Evolutionary conservation across 2,888 invertebrate genomes (phyloP).

Genomic region (Hypolimnas misippus): DNA sequence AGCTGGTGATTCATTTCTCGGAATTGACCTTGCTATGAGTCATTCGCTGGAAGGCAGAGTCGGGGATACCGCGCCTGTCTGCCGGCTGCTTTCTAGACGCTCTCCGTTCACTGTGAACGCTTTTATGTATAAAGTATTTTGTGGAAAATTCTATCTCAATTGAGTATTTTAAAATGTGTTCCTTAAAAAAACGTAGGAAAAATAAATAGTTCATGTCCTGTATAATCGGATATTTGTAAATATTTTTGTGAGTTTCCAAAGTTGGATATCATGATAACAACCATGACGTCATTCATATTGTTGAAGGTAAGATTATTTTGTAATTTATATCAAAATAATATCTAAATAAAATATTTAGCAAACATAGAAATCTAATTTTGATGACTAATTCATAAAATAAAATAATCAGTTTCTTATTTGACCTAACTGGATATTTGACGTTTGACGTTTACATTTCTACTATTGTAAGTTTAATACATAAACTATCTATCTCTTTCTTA

Average conservation of each 20-base stretch:
- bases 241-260: conserved; percentile 69
- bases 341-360: conserved; percentile 18
- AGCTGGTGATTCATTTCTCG: conserved; percentile 84
- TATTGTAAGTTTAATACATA: conserved; percentile 27
- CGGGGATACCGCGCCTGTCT: conserved; percentile 85
- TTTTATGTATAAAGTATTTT: conserved; percentile 55
- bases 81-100: conserved; percentile 79
- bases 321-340: conserved; percentile 20
- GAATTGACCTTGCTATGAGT: conserved; percentile 85
- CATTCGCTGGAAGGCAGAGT: conserved; percentile 84
- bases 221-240: conserved; percentile 55
- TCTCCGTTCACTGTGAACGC: conserved; percentile 67
- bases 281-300: conserved; percentile 83
- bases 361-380: conserved; percentile 15
- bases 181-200: conserved; percentile 55
- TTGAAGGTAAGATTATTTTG: conserved; percentile 70
- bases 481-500: conserved; percentile 57
- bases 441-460: conserved; percentile 64
- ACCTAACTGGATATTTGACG: conserved; percentile 56
- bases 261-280: conserved; percentile 83
- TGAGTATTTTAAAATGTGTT: conserved; percentile 62
- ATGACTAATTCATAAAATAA: conserved; percentile 46
- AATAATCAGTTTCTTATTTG: conserved; percentile 75
- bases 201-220: conserved; percentile 51
- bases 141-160: conserved; percentile 53